Base-by-base conservation (phyloP, 1,140 invertebrate genomes). In the Pentalonia nigronervosa region DNA sequence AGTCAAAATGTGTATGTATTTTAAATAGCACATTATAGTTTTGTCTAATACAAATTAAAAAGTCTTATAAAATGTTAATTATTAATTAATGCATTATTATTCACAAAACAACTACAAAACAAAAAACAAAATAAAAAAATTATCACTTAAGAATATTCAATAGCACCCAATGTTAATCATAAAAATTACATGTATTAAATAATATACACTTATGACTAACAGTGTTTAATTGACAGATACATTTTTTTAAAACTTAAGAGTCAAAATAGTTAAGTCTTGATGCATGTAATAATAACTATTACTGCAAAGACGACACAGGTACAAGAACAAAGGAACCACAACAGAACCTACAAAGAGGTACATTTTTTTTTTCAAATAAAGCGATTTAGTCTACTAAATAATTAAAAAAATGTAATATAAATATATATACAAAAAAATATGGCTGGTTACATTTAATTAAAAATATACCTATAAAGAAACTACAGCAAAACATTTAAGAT, bases 251-350 rank as follows among this genome's bases (percentile, higher is more conserved):
- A 60, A 34, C 53, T 56, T 34, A 76, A 56, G 6, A 45, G 25
- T 45, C 9, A 67, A 45, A 67, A 45, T n/a, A 90, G 45, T 45
- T 83, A 45, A 50, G n/a, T 50, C 50, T 34, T 76, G 47, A 36
- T 48, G 47, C 30, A 25, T 83, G n/a, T 81, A 91, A 81, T 81
- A 14, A 34, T 81, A 67, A 60, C 21, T 34, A 91, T 81, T 76
- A 91, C 41, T 21, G 41, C 60, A 86, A 41, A 86, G 34, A 90
- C n/a, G 25, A 89, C 20, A 90, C 56, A 91, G 67, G 67, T 91
- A 91, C 67, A 83, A 83, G n/a, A 92, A 48, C n/a, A 50, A 92
- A 92, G 90, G 90, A 92, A 92, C 90, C n/a, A 92, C 50, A 17
- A 48, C 81, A 83, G 21, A 50, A 50, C 76, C 81, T 86, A 86